phyloP scores from a whole-genome alignment of 1,140 invertebrate genomes.

The Argopecten irradians region DNA sequence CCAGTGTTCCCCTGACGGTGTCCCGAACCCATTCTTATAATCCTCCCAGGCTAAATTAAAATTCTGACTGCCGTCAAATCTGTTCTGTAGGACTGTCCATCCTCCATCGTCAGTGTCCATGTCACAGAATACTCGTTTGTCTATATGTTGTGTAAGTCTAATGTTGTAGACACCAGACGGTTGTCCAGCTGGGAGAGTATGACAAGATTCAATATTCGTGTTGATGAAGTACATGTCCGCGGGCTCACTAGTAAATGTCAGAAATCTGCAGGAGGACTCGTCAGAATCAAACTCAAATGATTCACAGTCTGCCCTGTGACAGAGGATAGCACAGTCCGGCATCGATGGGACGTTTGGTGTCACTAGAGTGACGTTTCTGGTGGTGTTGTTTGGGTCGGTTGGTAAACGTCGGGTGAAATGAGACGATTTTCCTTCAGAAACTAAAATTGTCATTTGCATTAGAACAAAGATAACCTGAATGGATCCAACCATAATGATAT shows the following conservation, averaged over 20 bases:
- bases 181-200: neutral
- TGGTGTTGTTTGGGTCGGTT: neutral
- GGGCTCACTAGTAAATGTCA: neutral
- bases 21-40: conserved; percentile 95
- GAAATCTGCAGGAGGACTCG: neutral
- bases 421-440: neutral
- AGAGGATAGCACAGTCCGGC: neutral
- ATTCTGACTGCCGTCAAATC: conserved; percentile 85
- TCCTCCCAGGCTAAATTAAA: conserved; percentile 95
- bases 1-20: conserved; percentile 81
- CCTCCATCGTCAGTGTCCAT: neutral
- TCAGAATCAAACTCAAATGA: neutral
- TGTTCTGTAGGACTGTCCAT: conserved; percentile 81
- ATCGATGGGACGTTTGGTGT: neutral
- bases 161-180: neutral
- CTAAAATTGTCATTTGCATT: neutral
- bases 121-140: neutral
- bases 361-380: neutral
- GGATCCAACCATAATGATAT: no score
- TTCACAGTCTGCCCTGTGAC: neutral
- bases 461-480: no score
- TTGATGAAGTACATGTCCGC: neutral
- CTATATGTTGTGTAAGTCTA: neutral
- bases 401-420: neutral
- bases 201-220: neutral